These are phyloP conservation scores for Strigamia transsilvanica DNA, from an alignment of 2,888 invertebrate species.

Conservation along the genomic window DNA sequence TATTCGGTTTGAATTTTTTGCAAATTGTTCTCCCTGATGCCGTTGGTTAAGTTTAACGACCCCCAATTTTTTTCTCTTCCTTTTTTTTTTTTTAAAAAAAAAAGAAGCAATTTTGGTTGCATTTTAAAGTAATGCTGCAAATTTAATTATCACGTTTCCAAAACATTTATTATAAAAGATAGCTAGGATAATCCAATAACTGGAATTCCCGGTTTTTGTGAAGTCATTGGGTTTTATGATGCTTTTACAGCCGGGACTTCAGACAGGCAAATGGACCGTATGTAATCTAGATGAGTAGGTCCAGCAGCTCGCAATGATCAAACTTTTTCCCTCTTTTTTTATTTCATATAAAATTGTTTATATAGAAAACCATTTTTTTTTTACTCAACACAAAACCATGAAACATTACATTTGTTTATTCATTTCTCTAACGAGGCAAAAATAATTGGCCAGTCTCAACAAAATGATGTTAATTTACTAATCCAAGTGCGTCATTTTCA, in stretches of 20 bases:
- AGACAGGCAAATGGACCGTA: constrained; percentile 47
- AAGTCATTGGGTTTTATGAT: constrained; percentile 47
- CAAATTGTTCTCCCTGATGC: constrained; percentile 9
- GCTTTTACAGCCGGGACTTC: constrained; percentile 37
- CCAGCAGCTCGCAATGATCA: constrained; percentile 29
- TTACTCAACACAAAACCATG: not conserved
- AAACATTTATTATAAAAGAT: constrained; percentile 49
- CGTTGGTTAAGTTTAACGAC: constrained; percentile 38
- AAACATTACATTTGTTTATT: not conserved
- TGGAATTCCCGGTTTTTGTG: constrained; percentile 41
- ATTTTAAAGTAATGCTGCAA: constrained; percentile 29
- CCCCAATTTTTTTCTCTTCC: not conserved
- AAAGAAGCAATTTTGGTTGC: constrained; percentile 37
- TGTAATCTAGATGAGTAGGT: constrained; percentile 48
- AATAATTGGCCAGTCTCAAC: constrained; percentile 7
- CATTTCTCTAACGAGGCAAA: not conserved
- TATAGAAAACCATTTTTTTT: not conserved
- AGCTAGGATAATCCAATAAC: constrained; percentile 42
- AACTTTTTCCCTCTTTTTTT: constrained; percentile 8
- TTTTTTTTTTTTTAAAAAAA: not conserved
- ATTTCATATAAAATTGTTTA: not conserved
- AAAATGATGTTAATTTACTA: too few species aligned
- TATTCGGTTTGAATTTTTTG: not conserved
- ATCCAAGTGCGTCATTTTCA: too few species aligned
- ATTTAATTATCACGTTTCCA: constrained; percentile 49